Evolutionary conservation across 2,888 invertebrate genomes (phyloP).

Genomic region (Xanthorhoe spadicearia): DNA sequence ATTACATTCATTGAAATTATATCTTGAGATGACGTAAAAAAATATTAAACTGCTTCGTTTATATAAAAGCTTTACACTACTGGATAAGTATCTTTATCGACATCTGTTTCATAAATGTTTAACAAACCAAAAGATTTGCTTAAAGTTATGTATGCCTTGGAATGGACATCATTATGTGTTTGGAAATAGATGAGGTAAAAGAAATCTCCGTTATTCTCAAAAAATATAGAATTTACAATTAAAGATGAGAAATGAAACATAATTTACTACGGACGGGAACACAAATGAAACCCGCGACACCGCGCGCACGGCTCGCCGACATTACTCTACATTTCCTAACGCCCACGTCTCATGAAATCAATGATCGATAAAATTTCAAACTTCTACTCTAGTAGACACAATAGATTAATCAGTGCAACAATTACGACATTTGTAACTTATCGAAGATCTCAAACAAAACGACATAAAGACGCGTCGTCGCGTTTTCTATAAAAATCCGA

Average conservation of each 20-base stretch:
- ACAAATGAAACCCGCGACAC: slow-evolving; percentile 59
- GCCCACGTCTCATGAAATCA: slow-evolving; percentile 35
- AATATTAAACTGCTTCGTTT: slow-evolving; percentile 67
- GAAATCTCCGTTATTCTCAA: slow-evolving; percentile 34
- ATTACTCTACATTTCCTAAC: slow-evolving; percentile 46
- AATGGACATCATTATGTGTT: slow-evolving; percentile 60
- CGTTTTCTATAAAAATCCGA: slow-evolving; percentile 33
- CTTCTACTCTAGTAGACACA: slow-evolving; percentile 37
- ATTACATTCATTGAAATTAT: slow-evolving; percentile 65
- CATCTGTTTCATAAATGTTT: slow-evolving; percentile 55
- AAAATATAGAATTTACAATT: slow-evolving; percentile 58
- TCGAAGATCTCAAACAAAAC: slow-evolving; percentile 27
- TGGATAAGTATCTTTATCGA: slow-evolving; percentile 63
- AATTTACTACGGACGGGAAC: slow-evolving; percentile 82
- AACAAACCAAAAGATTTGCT: slow-evolving; percentile 67
- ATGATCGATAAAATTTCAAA: slow-evolving; percentile 34
- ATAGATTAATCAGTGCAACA: slow-evolving; percentile 42
- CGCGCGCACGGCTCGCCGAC: slow-evolving; percentile 60
- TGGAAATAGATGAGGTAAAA: slow-evolving; percentile 41
- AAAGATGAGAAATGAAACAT: slow-evolving; percentile 57
- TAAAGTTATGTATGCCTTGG: slow-evolving; percentile 61
- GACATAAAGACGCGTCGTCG: slow-evolving; percentile 14
- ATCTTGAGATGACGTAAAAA: slow-evolving; percentile 66
- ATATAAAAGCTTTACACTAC: slow-evolving; percentile 72
- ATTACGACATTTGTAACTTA: slow-evolving; percentile 30